A percentile compares a stretch with the other conserved stretches of the same genome.
phyloP scores from a whole-genome alignment of 2,797 vertebrate species.

The Pteropus rufus region DNA sequence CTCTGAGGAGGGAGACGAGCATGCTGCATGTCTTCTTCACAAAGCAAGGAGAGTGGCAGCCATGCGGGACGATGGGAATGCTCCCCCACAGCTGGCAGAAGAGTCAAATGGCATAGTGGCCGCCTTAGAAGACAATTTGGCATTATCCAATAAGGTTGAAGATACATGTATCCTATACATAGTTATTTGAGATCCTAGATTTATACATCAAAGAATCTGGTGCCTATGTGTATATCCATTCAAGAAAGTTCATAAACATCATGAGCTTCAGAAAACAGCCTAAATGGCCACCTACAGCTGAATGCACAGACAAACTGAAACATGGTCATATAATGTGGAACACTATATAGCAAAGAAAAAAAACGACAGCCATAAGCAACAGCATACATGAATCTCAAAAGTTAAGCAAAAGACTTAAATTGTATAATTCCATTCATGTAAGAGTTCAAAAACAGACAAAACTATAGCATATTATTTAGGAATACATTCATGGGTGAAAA shows the following conservation, averaged over 20 bases:
- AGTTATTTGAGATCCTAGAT: neutral
- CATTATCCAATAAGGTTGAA: neutral
- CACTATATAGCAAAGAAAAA: neutral
- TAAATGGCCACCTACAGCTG: neutral
- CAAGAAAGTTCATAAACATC: neutral
- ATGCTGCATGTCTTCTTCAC: neutral
- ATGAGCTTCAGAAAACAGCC: neutral
- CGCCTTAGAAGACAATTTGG: neutral
- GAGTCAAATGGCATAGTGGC: neutral
- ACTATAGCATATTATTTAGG: neutral
- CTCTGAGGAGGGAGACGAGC: neutral
- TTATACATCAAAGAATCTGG: neutral
- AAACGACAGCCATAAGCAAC: neutral
- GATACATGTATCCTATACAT: neutral
- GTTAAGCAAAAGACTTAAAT: conserved; percentile 11
- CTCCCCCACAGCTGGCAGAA: neutral
- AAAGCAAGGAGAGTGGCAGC: neutral
- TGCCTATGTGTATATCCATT: neutral
- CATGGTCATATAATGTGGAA: neutral
- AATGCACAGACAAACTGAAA: neutral
- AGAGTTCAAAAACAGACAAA: conserved; percentile 13
- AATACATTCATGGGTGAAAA: neutral
- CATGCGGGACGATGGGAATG: neutral
- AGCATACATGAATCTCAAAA: neutral
- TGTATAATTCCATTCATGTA: neutral